Conservation (phyloP, 2,797 vertebrate species). For the Pelobates cultripes region DNA sequence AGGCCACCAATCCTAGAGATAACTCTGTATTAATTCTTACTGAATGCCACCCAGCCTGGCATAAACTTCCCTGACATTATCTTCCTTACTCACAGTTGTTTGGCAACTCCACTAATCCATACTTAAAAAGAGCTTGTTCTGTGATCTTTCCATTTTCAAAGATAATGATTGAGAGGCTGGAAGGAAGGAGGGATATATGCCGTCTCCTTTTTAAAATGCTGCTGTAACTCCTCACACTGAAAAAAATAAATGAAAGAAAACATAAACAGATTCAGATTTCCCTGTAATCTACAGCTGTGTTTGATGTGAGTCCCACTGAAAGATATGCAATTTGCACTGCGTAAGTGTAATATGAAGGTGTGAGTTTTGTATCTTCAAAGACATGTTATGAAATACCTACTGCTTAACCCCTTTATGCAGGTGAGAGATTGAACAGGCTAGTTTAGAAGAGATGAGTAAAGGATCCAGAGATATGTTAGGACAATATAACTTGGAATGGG, state of each 20-base stretch:
- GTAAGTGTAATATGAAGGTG: background rate
- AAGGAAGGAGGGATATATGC: background rate
- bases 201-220: background rate
- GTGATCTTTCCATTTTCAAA: constrained; percentile 18
- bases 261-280: constrained; percentile 37
- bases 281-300: constrained; percentile 20
- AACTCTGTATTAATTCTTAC: background rate
- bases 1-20: background rate
- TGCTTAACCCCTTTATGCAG: background rate
- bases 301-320: constrained; percentile 32
- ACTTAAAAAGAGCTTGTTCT: constrained; percentile 21
- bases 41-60: constrained; percentile 14
- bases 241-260: constrained; percentile 26
- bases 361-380: constrained; percentile 21
- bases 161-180: background rate
- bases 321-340: constrained; percentile 19
- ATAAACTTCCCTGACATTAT: background rate
- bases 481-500: no score
- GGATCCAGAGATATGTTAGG: no score
- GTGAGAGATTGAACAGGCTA: background rate
- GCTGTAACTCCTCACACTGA: background rate
- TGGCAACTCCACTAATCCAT: constrained; percentile 23
- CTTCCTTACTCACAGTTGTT: constrained; percentile 9
- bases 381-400: background rate
- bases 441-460: no score